These are phyloP conservation scores for Platysteira castanea DNA, from an alignment of 2,113 vertebrate genomes.

Conservation along the genomic window DNA sequence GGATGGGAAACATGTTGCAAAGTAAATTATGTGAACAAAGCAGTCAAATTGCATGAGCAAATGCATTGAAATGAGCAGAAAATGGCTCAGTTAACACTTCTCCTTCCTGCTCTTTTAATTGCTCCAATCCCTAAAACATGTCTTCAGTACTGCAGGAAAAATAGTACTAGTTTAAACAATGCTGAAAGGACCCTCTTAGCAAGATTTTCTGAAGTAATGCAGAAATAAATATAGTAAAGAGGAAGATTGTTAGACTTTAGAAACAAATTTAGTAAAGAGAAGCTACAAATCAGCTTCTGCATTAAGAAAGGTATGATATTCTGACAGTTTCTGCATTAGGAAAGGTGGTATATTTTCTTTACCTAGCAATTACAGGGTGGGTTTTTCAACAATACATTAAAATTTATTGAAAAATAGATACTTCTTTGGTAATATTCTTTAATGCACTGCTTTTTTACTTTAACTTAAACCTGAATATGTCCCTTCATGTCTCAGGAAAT, in stretches of 20 bases:
- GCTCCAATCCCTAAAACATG: neutral
- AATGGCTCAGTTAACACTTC: neutral
- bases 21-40: neutral
- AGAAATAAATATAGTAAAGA: neutral
- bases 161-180: neutral
- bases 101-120: neutral
- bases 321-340: neutral
- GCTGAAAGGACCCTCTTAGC: neutral
- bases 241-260: neutral
- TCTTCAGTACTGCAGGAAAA: neutral
- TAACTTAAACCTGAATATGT: neutral
- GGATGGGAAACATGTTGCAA: neutral
- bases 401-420: neutral
- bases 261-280: neutral
- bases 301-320: neutral
- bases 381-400: accelerated
- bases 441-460: neutral
- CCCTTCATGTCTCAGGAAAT: neutral
- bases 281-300: neutral
- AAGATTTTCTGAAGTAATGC: neutral
- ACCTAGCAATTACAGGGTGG: neutral
- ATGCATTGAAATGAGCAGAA: neutral
- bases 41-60: neutral
- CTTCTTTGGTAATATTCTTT: neutral
- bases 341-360: neutral